These are phyloP conservation scores for Ictalurus punctatus DNA, from an alignment of 2,113 vertebrate genomes.

Conservation along the genomic window DNA sequence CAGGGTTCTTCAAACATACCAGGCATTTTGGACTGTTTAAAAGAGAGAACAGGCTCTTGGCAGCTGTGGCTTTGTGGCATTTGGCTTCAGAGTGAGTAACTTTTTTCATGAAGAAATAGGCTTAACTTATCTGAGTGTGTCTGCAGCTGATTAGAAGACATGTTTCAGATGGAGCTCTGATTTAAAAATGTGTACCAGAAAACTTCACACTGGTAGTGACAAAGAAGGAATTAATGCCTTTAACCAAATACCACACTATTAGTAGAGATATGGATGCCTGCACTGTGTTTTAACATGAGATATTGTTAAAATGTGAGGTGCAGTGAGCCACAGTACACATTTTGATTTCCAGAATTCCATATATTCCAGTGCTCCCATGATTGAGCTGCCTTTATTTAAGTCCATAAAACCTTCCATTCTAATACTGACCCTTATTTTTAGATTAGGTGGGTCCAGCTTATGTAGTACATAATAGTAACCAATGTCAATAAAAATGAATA, in stretches of 20 bases:
- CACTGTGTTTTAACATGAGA: background rate
- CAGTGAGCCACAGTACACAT: background rate
- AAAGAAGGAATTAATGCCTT: conserved; percentile 3
- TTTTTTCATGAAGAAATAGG: conserved; percentile 19
- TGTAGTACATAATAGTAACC: conserved; percentile 42
- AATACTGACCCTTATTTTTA: background rate
- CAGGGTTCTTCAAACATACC: conserved; percentile 62
- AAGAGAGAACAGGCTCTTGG: conserved; percentile 51
- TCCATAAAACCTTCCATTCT: background rate
- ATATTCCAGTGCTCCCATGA: background rate
- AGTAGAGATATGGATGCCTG: background rate
- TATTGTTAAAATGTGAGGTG: background rate
- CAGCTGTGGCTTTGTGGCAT: conserved; percentile 27
- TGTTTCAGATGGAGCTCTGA: conserved; percentile 32
- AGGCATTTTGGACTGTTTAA: conserved; percentile 51
- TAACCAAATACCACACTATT: background rate
- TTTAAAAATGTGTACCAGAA: background rate
- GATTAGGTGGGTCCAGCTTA: conserved; percentile 41
- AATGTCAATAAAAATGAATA: conserved; percentile 35
- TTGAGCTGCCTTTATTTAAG: background rate
- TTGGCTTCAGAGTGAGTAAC: conserved; percentile 35
- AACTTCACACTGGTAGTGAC: conserved; percentile 2
- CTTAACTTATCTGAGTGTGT: conserved; percentile 46
- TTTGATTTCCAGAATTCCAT: background rate
- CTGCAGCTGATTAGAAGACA: conserved; percentile 50